Percentiles rank a stretch among this genome's conserved stretches.
phyloP scores from a whole-genome alignment of 2,113 vertebrate genomes.

The Xenus cinereus region DNA sequence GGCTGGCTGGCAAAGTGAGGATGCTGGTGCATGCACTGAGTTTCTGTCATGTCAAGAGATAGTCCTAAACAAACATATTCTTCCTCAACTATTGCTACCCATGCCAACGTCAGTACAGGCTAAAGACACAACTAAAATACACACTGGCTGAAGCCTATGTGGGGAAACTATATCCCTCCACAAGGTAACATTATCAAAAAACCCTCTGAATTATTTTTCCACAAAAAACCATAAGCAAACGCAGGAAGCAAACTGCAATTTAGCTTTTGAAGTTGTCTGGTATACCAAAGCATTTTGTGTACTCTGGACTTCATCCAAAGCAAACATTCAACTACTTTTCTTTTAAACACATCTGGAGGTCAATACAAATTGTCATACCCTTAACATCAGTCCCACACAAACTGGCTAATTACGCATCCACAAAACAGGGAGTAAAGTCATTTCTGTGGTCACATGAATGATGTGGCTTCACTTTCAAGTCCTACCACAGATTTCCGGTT shows the following conservation, averaged over 20 bases:
- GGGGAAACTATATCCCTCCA: not conserved
- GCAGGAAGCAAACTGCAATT: not conserved
- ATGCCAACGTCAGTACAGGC: not conserved
- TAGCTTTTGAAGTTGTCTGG: not conserved
- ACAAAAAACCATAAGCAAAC: not conserved
- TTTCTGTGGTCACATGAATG: not conserved
- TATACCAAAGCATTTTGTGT: not conserved
- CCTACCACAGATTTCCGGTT: conserved; percentile 24
- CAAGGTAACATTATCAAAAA: not conserved
- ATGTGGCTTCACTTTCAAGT: conserved; percentile 4
- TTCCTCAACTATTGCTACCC: not conserved
- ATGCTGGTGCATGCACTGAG: not conserved
- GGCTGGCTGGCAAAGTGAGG: not conserved
- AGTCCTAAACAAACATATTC: not conserved
- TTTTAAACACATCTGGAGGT: conserved; percentile 3
- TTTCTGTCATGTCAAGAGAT: not conserved
- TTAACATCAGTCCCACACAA: not conserved
- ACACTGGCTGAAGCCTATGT: not conserved
- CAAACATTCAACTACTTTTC: conserved; percentile 11
- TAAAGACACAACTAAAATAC: not conserved
- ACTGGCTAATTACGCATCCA: not conserved
- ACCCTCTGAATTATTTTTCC: not conserved
- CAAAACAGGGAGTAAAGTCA: not conserved
- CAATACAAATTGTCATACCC: not conserved
- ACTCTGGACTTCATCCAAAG: conserved; percentile 1